Conservation (phyloP, 2,113 vertebrate species). For the Charina bottae region DNA sequence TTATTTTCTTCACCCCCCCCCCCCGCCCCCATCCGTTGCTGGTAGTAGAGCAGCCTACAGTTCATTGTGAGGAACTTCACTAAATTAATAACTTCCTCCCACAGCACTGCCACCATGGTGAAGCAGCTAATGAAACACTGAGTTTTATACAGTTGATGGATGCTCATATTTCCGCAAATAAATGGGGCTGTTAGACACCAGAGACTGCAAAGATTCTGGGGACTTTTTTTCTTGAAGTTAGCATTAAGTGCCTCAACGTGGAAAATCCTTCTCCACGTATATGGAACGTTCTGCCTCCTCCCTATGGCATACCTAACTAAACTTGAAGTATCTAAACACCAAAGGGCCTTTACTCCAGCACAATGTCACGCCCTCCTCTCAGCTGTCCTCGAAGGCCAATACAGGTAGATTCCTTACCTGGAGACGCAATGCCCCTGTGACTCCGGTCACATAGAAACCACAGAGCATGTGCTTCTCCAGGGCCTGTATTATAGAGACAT, state of each 20-base stretch:
- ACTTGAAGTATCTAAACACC: too few species aligned
- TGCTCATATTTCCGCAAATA: constrained; percentile 68
- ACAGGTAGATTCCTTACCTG: too few species aligned
- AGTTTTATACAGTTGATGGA: constrained; percentile 55
- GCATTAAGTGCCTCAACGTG: not conserved
- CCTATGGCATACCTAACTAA: too few species aligned
- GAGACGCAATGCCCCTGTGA: too few species aligned
- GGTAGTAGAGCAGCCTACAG: constrained; percentile 66
- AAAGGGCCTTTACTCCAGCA: too few species aligned
- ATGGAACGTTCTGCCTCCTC: not conserved
- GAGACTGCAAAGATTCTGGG: constrained; percentile 34
- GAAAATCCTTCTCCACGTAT: constrained; percentile 19
- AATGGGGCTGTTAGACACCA: constrained; percentile 44
- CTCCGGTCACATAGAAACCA: too few species aligned
- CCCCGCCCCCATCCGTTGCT: constrained; percentile 18
- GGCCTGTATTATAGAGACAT: too few species aligned
- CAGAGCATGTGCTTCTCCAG: too few species aligned
- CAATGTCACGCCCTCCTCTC: too few species aligned
- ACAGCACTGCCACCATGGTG: constrained; percentile 26
- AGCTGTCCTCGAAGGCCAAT: too few species aligned
- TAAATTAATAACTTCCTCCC: constrained; percentile 71
- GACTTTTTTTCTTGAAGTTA: not conserved
- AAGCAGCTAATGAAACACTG: constrained; percentile 62
- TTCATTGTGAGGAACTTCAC: constrained; percentile 65
- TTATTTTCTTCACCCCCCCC: constrained; percentile 64